These are phyloP conservation scores for Euglossa dilemma DNA, from an alignment of 1,140 invertebrate species.

Conservation along the genomic window DNA sequence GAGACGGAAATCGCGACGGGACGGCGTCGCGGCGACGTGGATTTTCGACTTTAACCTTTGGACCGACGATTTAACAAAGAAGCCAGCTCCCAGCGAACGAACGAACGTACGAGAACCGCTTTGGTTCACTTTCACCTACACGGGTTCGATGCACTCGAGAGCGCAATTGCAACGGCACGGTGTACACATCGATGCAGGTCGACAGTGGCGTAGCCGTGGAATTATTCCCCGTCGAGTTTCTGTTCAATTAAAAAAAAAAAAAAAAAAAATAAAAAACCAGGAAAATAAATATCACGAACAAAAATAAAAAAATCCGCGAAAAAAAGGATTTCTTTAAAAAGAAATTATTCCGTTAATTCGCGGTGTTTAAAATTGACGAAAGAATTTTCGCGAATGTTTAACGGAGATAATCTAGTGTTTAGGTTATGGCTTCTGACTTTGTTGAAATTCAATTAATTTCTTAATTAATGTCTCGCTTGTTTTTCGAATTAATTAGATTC, in stretches of 20 bases:
- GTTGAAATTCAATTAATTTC: too few relatives aligned
- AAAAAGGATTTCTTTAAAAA: too few relatives aligned
- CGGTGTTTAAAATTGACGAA: too few relatives aligned
- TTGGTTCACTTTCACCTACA: slow-evolving; percentile 72
- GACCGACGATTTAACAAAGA: slow-evolving; percentile 59
- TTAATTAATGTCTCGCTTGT: too few relatives aligned
- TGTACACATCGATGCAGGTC: slow-evolving; percentile 50
- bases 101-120: slow-evolving; percentile 59
- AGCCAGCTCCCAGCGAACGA: slow-evolving; percentile 38
- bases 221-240: neutral
- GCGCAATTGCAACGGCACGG: slow-evolving; percentile 62
- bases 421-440: too few relatives aligned
- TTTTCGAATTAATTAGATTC: too few relatives aligned
- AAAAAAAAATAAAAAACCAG: neutral
- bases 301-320: neutral
- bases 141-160: slow-evolving; percentile 69
- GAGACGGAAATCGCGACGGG: neutral
- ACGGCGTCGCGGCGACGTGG: slow-evolving; percentile 2
- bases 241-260: neutral
- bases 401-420: too few relatives aligned
- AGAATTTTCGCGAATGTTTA: too few relatives aligned
- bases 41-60: slow-evolving; percentile 54
- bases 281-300: too few relatives aligned
- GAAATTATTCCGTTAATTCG: too few relatives aligned
- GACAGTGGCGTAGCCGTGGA: slow-evolving; percentile 31